Evolutionary conservation across 2,888 invertebrate species (phyloP).

Genomic region (Drosophila affinis): DNA sequence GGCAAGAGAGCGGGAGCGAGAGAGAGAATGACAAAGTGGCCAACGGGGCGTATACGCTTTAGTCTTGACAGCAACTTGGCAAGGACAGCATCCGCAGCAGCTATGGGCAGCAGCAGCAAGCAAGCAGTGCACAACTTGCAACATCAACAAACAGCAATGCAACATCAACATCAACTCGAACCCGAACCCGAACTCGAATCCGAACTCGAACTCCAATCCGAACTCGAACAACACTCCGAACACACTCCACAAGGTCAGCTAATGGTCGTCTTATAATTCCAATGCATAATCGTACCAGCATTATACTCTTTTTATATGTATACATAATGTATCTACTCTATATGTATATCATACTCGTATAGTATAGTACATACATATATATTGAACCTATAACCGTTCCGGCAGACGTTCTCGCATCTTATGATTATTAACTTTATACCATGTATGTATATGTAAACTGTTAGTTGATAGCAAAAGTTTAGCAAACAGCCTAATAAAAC

Average conservation of each 20-base stretch:
- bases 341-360: neutral
- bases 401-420: conserved; percentile 50
- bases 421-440: conserved; percentile 49
- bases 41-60: conserved; percentile 66
- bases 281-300: conserved; percentile 61
- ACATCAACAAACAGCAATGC: conserved; percentile 3
- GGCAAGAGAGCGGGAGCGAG: neutral
- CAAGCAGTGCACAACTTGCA: neutral
- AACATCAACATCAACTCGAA: conserved; percentile 13
- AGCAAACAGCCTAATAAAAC: conserved; percentile 38
- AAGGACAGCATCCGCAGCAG: conserved; percentile 20
- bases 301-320: conserved; percentile 47
- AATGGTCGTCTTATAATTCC: conserved; percentile 71
- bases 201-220: neutral
- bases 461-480: conserved; percentile 54
- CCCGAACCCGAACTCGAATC: too few relatives aligned
- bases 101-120: conserved; percentile 5
- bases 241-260: conserved; percentile 72
- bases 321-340: conserved; percentile 22
- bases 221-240: conserved; percentile 22
- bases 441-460: conserved; percentile 40
- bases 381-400: conserved; percentile 45
- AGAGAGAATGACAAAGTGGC: conserved; percentile 53
- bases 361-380: conserved; percentile 4
- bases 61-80: conserved; percentile 52